Evolutionary conservation across 2,113 vertebrate species (phyloP).

Genomic region (Neolamprologus hecqui): DNA sequence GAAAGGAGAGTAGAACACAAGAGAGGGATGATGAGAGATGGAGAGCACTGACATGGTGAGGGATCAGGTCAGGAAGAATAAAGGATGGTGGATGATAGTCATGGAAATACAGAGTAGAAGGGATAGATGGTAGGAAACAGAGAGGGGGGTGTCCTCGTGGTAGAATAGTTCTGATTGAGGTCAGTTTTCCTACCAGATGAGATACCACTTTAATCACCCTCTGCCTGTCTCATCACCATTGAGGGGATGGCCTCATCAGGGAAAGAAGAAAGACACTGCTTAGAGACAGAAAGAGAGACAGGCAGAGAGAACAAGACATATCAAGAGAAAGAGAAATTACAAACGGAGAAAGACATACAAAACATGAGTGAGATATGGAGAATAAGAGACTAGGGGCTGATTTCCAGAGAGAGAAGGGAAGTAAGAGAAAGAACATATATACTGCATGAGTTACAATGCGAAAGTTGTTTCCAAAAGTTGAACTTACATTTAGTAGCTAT

Average conservation of each 20-base stretch:
- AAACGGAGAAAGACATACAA: neutral
- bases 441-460: neutral
- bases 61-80: conserved; percentile 49
- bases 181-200: conserved; percentile 66
- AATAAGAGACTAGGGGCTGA: neutral
- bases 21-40: conserved; percentile 33
- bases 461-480: neutral
- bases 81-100: conserved; percentile 39
- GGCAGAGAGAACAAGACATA: neutral
- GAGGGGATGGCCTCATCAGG: conserved; percentile 59
- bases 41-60: conserved; percentile 42
- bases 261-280: conserved; percentile 5
- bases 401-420: neutral
- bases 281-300: neutral
- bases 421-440: neutral
- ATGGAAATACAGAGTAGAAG: conserved; percentile 29
- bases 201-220: conserved; percentile 66
- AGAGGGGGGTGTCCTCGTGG: conserved; percentile 30
- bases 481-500: neutral
- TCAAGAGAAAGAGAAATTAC: neutral
- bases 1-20: conserved; percentile 14
- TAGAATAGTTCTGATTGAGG: conserved; percentile 64
- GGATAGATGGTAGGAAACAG: conserved; percentile 15
- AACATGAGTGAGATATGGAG: neutral
- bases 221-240: conserved; percentile 55